Percentiles rank a stretch among this genome's conserved stretches.
These are phyloP conservation scores for Aspidiotus rigidus DNA, from an alignment of 2,888 invertebrate genomes.

Conservation along the genomic window DNA sequence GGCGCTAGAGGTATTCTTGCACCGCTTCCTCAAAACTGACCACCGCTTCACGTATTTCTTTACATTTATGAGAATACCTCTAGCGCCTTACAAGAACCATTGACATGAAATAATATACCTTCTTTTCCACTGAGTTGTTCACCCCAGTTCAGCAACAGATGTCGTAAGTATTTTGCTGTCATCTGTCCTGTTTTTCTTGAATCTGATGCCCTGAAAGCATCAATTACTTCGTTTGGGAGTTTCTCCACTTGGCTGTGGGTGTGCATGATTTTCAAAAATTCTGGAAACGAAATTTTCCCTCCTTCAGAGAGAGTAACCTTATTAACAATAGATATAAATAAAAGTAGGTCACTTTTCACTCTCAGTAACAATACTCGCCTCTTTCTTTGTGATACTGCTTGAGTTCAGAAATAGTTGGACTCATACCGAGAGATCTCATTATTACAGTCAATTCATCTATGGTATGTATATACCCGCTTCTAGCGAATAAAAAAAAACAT, in stretches of 20 bases:
- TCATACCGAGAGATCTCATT: slow-evolving; percentile 88
- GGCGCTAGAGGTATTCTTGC: too few species aligned
- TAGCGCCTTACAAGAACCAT: too few species aligned
- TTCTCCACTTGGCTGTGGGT: slow-evolving; percentile 76
- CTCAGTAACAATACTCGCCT: slow-evolving; percentile 43
- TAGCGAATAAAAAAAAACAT: slow-evolving; percentile 89
- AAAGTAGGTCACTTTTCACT: not conserved
- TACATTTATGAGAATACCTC: too few species aligned
- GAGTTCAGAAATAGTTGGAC: slow-evolving; percentile 85
- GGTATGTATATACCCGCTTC: slow-evolving; percentile 77
- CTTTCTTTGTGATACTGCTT: slow-evolving; percentile 69
- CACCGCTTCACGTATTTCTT: not conserved
- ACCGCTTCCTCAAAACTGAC: not conserved
- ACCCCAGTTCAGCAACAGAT: slow-evolving; percentile 83
- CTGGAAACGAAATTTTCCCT: slow-evolving; percentile 91
- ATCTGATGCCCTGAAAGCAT: slow-evolving; percentile 84
- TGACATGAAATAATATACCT: slow-evolving; percentile 44
- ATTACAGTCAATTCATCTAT: slow-evolving; percentile 85
- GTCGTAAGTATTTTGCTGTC: slow-evolving; percentile 70
- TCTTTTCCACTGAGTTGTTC: slow-evolving; percentile 64
- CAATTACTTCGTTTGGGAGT: slow-evolving; percentile 69
- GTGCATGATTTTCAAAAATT: slow-evolving; percentile 91
- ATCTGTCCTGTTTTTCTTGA: slow-evolving; percentile 61
- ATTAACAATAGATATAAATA: not conserved
- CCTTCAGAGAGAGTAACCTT: slow-evolving; percentile 43